Evolutionary conservation across 2,797 vertebrate species (phyloP).

Genomic region (Crax fasciolata): DNA sequence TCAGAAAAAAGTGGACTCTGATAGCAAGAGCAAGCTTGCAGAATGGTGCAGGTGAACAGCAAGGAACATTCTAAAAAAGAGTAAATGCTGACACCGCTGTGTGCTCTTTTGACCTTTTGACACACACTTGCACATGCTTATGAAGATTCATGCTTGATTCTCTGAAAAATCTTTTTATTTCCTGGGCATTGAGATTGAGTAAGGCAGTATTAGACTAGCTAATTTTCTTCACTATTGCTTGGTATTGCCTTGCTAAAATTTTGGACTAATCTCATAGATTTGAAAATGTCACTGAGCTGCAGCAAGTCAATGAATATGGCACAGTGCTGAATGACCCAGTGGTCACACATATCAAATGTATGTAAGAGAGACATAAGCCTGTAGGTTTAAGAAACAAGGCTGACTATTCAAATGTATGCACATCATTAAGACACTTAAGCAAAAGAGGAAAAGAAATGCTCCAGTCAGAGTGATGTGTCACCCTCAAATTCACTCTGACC

Average conservation of each 20-base stretch:
- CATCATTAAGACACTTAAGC: not conserved
- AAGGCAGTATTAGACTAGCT: conserved; percentile 40
- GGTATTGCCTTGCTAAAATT: conserved; percentile 16
- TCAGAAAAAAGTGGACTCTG: not conserved
- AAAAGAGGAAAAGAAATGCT: not conserved
- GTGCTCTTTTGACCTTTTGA: not conserved
- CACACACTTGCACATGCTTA: not conserved
- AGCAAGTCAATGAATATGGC: not conserved
- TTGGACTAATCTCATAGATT: conserved; percentile 33
- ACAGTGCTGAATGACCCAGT: not conserved
- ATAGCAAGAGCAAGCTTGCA: not conserved
- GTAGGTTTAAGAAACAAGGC: conserved; percentile 18
- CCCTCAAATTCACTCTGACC: not conserved
- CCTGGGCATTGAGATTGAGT: not conserved
- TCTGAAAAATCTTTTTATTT: conserved; percentile 52
- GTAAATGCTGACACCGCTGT: not conserved
- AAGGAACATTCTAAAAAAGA: not conserved
- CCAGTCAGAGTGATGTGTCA: not conserved
- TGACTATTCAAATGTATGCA: conserved; percentile 1
- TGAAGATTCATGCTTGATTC: not conserved
- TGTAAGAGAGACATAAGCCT: not conserved
- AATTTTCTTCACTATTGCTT: conserved; percentile 34
- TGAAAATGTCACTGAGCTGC: conserved; percentile 25
- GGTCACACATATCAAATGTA: not conserved
- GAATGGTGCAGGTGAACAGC: not conserved